Base-by-base conservation (phyloP, 1,140 invertebrate genomes). In the Oryctes rhinoceros region DNA sequence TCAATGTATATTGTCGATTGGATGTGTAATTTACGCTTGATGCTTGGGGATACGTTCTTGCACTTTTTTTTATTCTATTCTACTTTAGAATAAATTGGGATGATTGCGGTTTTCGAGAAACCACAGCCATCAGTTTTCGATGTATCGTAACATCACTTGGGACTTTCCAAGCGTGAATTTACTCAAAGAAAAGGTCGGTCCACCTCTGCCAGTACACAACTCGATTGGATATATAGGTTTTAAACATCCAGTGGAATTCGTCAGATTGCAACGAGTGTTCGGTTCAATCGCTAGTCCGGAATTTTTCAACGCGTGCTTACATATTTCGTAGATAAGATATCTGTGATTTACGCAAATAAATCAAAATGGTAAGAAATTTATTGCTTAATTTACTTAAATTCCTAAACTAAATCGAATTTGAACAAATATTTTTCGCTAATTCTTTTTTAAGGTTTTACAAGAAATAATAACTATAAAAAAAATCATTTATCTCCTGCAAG, bases 181-280 rank as follows among this genome's bases (percentile, higher is more conserved):
- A 18, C 65, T 67, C 65, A 67, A 67, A 18, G 65, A 67, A 67
- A 53, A 53, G 49, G 13, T 35, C 65, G 53, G 13, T 35, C 65
- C 65, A 35, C 65, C 65, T 20, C 65, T 24, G 13, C 20, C 5
- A 24, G 10, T 18, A 18, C 65, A 67, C 65, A 67, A 67, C 13
- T 18, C 13, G 18, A 67, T 18, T 24, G 20, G 65, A 67, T 67
- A 67, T 67, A 67, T 67, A 67, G 65, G n/a, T 67, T 67, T 67
- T 67, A 18, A 18, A 18, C 4, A 5, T 18, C 20, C 5, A 18
- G 18, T 18, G 65, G 18, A 10, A 20, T 67, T 24, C 30, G 65
- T 35, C 65, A 67, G 65, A 30, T 20, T 20, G 53, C 53, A 44
- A 10, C 9, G 9, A 44, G 39, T 4, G 5, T 44, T 44, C 39